A percentile compares a stretch with the other conserved stretches of the same genome.
Conservation (phyloP, 1,140 invertebrate species). For the Ceratina australensis region DNA sequence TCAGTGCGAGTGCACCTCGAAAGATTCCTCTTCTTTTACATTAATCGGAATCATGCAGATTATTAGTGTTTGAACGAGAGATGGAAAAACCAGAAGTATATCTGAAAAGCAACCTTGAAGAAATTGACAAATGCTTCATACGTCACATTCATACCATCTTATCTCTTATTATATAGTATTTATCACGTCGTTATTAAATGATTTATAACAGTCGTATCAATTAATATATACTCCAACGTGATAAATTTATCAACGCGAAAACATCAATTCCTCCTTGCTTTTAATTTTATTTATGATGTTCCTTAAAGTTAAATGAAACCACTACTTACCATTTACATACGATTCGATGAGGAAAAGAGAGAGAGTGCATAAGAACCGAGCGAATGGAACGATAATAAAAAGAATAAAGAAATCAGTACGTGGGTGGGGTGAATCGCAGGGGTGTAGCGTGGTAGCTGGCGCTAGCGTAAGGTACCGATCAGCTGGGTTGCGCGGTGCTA, state of each 20-base stretch:
- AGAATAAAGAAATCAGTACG: constrained; percentile 9
- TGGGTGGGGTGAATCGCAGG: constrained; percentile 23
- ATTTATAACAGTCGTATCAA: background rate
- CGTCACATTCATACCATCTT: background rate
- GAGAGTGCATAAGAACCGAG: constrained; percentile 4
- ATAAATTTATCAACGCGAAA: too few species aligned
- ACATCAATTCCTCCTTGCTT: too few species aligned
- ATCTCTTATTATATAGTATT: background rate
- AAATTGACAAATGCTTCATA: background rate
- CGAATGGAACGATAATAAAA: constrained; percentile 43
- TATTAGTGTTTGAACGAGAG: background rate
- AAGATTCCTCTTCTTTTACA: background rate
- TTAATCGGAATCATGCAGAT: background rate
- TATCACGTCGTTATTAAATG: background rate
- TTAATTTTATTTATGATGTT: too few species aligned
- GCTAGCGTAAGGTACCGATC: constrained; percentile 17
- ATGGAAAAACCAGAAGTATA: background rate
- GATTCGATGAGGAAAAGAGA: background rate
- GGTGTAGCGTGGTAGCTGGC: constrained; percentile 23
- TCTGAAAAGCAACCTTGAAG: background rate
- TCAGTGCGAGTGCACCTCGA: background rate
- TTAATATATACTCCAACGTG: background rate
- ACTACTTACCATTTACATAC: background rate
- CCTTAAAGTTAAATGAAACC: background rate
- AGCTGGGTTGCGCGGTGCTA: constrained; percentile 52